These are phyloP conservation scores for Helogale parvula DNA, from an alignment of 2,113 vertebrate genomes.

Conservation along the genomic window DNA sequence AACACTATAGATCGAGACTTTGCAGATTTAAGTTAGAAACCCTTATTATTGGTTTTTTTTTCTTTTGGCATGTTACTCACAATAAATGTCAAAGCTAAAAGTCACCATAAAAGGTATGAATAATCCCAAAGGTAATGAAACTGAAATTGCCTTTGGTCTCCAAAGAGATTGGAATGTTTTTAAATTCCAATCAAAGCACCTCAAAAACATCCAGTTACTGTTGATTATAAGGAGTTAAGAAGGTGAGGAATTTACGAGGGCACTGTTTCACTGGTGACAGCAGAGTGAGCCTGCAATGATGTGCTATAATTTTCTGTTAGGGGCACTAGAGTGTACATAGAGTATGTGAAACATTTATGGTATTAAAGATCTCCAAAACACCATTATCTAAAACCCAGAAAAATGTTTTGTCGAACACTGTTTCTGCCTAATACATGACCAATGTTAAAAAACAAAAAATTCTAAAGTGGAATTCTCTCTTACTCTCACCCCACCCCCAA, in stretches of 20 bases:
- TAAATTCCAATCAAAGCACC: slow-evolving; percentile 69
- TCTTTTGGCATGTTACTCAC: slow-evolving; percentile 58
- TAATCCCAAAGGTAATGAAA: slow-evolving; percentile 69
- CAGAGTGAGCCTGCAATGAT: slow-evolving; percentile 17
- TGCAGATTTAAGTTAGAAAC: slow-evolving; percentile 52
- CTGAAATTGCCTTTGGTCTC: slow-evolving; percentile 70
- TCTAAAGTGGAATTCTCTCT: slow-evolving; percentile 69
- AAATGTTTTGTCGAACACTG: slow-evolving; percentile 52
- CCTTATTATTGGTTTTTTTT: not conserved
- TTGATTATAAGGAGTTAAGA: slow-evolving; percentile 6
- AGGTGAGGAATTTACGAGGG: not conserved
- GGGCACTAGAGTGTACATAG: not conserved
- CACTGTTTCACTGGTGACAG: not conserved
- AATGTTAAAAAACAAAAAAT: not conserved
- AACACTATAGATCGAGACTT: slow-evolving; percentile 1
- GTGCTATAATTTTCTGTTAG: not conserved
- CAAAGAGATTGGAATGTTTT: slow-evolving; percentile 53
- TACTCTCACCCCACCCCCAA: not conserved
- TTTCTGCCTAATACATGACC: slow-evolving; percentile 66
- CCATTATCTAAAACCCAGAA: slow-evolving; percentile 36
- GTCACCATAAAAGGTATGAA: slow-evolving; percentile 37
- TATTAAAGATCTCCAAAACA: slow-evolving; percentile 60
- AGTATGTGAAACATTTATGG: not conserved
- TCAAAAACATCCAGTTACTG: slow-evolving; percentile 66
- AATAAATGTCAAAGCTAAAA: slow-evolving; percentile 56